Conservation (phyloP, 2,113 vertebrate genomes). For the Uropsilus gracilis region DNA sequence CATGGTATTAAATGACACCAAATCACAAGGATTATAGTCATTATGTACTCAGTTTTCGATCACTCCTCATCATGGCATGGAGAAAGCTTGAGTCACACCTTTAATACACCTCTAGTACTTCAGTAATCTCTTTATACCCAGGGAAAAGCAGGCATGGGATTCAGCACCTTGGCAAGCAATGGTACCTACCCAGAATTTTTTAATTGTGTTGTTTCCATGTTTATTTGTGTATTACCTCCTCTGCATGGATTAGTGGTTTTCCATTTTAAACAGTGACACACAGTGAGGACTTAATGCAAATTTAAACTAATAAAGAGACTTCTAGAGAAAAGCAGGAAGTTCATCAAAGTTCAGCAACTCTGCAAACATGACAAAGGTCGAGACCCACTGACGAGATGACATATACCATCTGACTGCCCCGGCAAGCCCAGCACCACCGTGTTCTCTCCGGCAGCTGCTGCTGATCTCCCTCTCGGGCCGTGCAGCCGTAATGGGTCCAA, state of each 20-base stretch:
- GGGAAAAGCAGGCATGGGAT: neutral
- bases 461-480: too few relatives aligned
- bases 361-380: neutral
- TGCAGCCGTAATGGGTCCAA: slow-evolving; percentile 86
- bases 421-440: too few relatives aligned
- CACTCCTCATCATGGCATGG: neutral
- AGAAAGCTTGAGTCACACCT: neutral
- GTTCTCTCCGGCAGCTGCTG: too few relatives aligned
- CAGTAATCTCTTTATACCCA: neutral
- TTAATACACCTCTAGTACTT: neutral
- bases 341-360: neutral
- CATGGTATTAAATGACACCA: neutral
- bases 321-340: neutral
- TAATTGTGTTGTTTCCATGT: neutral
- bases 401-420: too few relatives aligned
- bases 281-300: neutral
- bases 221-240: neutral
- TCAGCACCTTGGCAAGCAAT: neutral
- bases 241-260: neutral
- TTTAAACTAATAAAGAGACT: neutral
- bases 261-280: neutral
- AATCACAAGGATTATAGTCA: neutral
- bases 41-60: neutral
- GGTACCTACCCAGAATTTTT: neutral
- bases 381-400: neutral